Base-by-base conservation (phyloP, 2,888 invertebrate genomes). In the Tetranychus piercei region DNA sequence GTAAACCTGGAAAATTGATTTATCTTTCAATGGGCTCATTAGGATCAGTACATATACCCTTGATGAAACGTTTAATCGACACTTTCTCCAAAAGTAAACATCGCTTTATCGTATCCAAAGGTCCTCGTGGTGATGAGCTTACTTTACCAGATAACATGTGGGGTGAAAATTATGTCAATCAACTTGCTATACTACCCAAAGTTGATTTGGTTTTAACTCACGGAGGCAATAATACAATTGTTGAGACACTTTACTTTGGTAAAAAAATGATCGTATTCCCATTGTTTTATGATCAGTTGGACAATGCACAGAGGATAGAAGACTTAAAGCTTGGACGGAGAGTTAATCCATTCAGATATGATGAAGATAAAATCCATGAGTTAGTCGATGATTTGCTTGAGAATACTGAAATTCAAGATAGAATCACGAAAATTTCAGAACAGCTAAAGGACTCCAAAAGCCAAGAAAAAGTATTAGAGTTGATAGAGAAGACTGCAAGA, bases 41-140 rank as follows among this genome's bases (percentile, higher is more conserved):
- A 64, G 71, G 71, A 7, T 18, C 23, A 1, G 71, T 71, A 0
- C 65, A 73, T 73, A 5, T 74, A 6, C 45, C 73, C 1, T 18
- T 73, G n/a, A 74, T 74, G 75, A 44, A 74, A 18, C 45, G 75
- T 20, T 73, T 74, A 72, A 45, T 74, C 18, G 7, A 43, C 1
- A 65, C 44, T 9, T 22, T 74, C 8, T 8, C 55, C 0, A 66
- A 72, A 72, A 66, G 73, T 65, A 72, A 72, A 6, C 72, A 74
- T 44, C 34, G 69, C 22, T 74, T 69, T 34, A 74, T 74, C 44
- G 72, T 74, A 15, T 74, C 72, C 9, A 74, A 74, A 73, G 75
- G 75, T 23, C 72, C 72, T 6, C 55, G 11, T 23, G 55, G 72
- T 15, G 18, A 64, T 7, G 55, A 71, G 22, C 70, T 69, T 8